Evolutionary conservation across 2,888 invertebrate genomes (phyloP).

Genomic region (Chloroclystis v-ata): DNA sequence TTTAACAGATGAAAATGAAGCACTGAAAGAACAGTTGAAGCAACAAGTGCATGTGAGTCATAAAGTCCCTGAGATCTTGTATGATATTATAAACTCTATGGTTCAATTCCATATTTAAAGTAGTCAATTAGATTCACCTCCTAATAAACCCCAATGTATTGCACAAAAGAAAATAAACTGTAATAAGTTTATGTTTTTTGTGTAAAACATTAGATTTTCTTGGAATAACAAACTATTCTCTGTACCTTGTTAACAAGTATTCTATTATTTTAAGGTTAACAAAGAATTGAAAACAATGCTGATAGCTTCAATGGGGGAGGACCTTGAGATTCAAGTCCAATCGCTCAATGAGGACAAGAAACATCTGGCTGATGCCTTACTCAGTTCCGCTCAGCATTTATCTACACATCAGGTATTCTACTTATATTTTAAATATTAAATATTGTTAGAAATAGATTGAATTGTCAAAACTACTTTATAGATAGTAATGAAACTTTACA

Average conservation of each 20-base stretch:
- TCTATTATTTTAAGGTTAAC: slow-evolving; percentile 82
- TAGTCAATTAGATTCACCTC: too few species aligned
- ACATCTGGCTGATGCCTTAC: slow-evolving; percentile 88
- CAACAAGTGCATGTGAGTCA: slow-evolving; percentile 85
- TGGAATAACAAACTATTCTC: too few species aligned
- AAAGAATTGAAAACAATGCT: slow-evolving; percentile 93
- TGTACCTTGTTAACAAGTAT: too few species aligned
- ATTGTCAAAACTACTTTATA: too few species aligned
- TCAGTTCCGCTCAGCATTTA: slow-evolving; percentile 90
- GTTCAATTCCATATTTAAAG: too few species aligned
- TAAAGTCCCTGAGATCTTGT: not conserved
- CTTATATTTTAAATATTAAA: not conserved
- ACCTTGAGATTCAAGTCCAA: slow-evolving; percentile 92
- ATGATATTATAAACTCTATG: not conserved
- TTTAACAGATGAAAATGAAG: slow-evolving; percentile 82
- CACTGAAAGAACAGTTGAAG: slow-evolving; percentile 88
- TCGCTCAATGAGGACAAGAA: slow-evolving; percentile 94
- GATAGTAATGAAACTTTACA: too few species aligned
- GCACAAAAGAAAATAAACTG: too few species aligned
- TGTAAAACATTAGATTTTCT: too few species aligned
- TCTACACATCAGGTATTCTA: slow-evolving; percentile 85
- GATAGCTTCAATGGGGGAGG: slow-evolving; percentile 97
- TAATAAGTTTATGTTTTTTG: too few species aligned
- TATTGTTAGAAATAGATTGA: too few species aligned
- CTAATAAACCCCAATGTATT: too few species aligned